These are phyloP conservation scores for Hylyphantes graminicola DNA, from an alignment of 1,140 invertebrate genomes.

Conservation along the genomic window DNA sequence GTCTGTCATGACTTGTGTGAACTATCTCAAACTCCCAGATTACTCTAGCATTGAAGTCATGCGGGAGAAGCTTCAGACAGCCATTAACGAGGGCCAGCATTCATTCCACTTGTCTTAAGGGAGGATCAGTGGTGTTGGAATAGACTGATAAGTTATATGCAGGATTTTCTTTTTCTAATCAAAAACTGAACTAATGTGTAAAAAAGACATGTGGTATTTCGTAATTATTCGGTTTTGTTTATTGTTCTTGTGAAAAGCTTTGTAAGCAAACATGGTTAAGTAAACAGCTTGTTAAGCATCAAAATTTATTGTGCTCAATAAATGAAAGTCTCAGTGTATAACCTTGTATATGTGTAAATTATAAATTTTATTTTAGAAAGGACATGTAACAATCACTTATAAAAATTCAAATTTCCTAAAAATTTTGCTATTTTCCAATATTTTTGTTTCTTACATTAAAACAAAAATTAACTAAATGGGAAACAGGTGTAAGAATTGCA, in stretches of 20 bases:
- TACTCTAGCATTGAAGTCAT: slow-evolving; percentile 94
- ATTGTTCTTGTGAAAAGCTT: slow-evolving; percentile 10
- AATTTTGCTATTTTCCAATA: too few relatives aligned
- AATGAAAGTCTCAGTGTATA: slow-evolving; percentile 11
- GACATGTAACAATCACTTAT: too few relatives aligned
- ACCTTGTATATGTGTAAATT: too few relatives aligned
- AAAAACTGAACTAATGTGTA: slow-evolving; percentile 1
- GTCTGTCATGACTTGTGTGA: slow-evolving; percentile 99
- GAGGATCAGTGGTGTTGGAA: neutral
- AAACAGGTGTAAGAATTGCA: too few relatives aligned
- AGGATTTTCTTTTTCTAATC: slow-evolving; percentile 24
- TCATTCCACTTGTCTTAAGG: slow-evolving; percentile 94
- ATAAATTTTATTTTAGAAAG: too few relatives aligned
- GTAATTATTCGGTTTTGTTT: slow-evolving; percentile 31
- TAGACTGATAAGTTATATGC: slow-evolving; percentile 1
- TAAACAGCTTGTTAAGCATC: slow-evolving; percentile 15
- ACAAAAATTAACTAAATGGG: too few relatives aligned
- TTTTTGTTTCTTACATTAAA: too few relatives aligned
- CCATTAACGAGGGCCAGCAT: slow-evolving; percentile 94
- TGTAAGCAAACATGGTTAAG: slow-evolving; percentile 2
- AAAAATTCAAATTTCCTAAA: too few relatives aligned
- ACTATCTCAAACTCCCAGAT: slow-evolving; percentile 99
- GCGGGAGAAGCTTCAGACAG: slow-evolving; percentile 88
- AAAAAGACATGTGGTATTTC: slow-evolving; percentile 10
- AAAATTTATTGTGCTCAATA: slow-evolving; percentile 25